phyloP scores from a whole-genome alignment of 2,113 vertebrate species.

The Sylvia atricapilla region DNA sequence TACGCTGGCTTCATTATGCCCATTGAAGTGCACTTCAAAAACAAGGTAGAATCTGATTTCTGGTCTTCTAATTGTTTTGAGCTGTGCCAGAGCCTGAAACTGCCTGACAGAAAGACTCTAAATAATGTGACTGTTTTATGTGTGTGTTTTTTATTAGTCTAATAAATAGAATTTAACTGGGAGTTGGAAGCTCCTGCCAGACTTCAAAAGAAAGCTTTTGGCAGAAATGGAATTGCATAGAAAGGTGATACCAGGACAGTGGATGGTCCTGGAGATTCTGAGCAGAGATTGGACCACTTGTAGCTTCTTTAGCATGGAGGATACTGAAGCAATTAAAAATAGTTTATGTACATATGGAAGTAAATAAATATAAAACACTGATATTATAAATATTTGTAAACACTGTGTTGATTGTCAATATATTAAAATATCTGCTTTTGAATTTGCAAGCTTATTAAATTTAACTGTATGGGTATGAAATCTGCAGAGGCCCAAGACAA shows the following conservation, averaged over 20 bases:
- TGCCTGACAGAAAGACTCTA: conserved; percentile 36
- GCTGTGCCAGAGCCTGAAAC: conserved; percentile 48
- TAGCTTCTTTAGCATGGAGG: neutral
- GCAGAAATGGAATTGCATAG: neutral
- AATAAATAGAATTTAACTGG: conserved; percentile 62
- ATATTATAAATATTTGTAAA: neutral
- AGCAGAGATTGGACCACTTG: neutral
- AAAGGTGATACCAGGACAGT: conserved; percentile 37
- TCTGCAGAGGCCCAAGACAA: neutral
- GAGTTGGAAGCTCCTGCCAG: conserved; percentile 49
- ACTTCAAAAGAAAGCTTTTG: conserved; percentile 56
- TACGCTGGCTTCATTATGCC: conserved; percentile 99
- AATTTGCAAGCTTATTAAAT: neutral
- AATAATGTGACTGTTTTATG: conserved; percentile 47
- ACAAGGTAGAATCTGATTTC: conserved; percentile 83
- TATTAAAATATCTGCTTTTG: neutral
- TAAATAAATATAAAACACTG: neutral
- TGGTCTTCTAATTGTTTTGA: conserved; percentile 56
- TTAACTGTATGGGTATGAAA: neutral
- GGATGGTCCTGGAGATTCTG: neutral
- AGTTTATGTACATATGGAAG: neutral
- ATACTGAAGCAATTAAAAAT: neutral
- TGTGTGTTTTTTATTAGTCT: conserved; percentile 62
- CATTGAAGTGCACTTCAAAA: conserved; percentile 98
- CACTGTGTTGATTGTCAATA: neutral